Evolutionary conservation across 1,140 invertebrate species (phyloP).

Genomic region (Halesus radiatus): DNA sequence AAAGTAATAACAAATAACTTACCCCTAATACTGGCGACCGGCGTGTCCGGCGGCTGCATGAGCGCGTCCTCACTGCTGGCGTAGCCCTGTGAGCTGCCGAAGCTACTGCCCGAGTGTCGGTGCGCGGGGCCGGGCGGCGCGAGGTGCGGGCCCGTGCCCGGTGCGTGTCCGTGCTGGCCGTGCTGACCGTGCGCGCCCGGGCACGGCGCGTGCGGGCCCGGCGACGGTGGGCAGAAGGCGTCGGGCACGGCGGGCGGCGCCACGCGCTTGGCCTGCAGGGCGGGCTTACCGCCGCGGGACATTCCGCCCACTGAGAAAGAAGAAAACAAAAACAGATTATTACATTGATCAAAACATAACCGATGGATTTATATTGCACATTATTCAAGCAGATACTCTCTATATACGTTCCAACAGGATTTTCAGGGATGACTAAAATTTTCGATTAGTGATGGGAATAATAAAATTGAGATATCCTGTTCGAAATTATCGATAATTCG

Average conservation of each 20-base stretch:
- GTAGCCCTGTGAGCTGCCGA: slow-evolving; percentile 80
- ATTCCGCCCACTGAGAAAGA: slow-evolving; percentile 81
- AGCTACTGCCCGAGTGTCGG: slow-evolving; percentile 81
- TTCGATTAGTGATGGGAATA: too few species aligned
- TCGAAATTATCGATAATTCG: too few species aligned
- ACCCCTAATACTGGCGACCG: slow-evolving; percentile 68
- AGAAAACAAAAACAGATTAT: background rate
- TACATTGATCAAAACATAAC: background rate
- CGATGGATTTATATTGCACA: too few species aligned
- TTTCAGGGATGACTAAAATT: too few species aligned
- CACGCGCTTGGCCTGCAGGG: slow-evolving; percentile 85
- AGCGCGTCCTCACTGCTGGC: slow-evolving; percentile 80
- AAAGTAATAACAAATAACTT: too few species aligned
- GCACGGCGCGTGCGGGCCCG: slow-evolving; percentile 61
- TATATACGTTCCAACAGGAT: too few species aligned
- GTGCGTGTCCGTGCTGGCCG: slow-evolving; percentile 59
- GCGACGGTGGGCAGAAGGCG: slow-evolving; percentile 64
- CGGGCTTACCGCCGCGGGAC: slow-evolving; percentile 81
- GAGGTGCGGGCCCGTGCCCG: slow-evolving; percentile 60
- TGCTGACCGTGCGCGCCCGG: slow-evolving; percentile 60
- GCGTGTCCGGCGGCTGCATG: slow-evolving; percentile 67
- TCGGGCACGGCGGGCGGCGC: slow-evolving; percentile 86
- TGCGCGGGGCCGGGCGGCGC: slow-evolving; percentile 68
- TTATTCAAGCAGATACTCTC: too few species aligned
- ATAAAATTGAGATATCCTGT: too few species aligned